Evolutionary conservation across 2,797 vertebrate genomes (phyloP).

Genomic region (Lacerta agilis): DNA sequence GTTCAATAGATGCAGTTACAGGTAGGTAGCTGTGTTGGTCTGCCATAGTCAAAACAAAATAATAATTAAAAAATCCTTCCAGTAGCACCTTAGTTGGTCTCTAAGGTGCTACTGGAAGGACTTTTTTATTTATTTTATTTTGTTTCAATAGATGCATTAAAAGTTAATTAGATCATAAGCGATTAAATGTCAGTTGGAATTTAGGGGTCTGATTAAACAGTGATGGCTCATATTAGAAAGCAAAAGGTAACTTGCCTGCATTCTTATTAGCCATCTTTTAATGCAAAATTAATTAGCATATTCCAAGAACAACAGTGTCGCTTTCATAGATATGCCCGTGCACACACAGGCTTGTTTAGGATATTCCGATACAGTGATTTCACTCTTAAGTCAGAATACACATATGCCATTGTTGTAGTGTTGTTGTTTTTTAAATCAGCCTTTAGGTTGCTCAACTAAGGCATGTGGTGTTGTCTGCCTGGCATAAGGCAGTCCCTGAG

Average conservation of each 20-base stretch:
- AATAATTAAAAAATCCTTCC: too few relatives aligned
- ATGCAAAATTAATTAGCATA: constrained; percentile 8
- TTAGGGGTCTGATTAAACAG: constrained; percentile 17
- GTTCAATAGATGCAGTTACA: constrained; percentile 10
- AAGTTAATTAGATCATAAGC: constrained; percentile 38
- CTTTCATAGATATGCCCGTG: constrained; percentile 26
- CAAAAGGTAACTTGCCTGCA: constrained; percentile 48
- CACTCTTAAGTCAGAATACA: constrained; percentile 49
- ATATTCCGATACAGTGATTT: constrained; percentile 22
- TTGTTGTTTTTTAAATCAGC: constrained; percentile 59
- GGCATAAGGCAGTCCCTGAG: constrained; percentile 45
- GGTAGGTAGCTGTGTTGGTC: too few relatives aligned
- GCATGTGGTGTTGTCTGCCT: constrained; percentile 63
- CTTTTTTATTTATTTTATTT: too few relatives aligned
- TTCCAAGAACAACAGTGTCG: constrained; percentile 15
- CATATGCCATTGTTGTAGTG: constrained; percentile 43
- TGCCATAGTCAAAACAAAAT: too few relatives aligned
- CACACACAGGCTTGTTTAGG: neutral
- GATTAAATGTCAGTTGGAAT: constrained; percentile 49
- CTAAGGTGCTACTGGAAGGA: too few relatives aligned
- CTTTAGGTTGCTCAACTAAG: constrained; percentile 71
- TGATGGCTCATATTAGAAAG: constrained; percentile 24
- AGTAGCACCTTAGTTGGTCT: too few relatives aligned
- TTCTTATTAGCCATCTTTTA: constrained; percentile 18
- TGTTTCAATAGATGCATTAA: constrained; percentile 19